Evolutionary conservation across 2,888 invertebrate genomes (phyloP).

Genomic region (Oasisia sp.): DNA sequence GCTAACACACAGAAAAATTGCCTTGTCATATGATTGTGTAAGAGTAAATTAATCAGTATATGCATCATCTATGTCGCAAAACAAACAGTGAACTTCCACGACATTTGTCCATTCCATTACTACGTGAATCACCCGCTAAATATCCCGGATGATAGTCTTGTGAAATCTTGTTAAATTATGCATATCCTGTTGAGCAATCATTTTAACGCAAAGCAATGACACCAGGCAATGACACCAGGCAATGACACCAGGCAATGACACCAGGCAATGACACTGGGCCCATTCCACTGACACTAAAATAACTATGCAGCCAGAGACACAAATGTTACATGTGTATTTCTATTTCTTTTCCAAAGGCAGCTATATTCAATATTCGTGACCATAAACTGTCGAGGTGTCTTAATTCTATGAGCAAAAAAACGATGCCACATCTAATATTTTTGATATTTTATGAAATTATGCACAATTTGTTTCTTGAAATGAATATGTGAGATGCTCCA

Average conservation of each 20-base stretch:
- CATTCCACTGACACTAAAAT: neutral
- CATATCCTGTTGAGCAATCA: neutral
- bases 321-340: no score
- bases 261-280: neutral
- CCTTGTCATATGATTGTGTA: neutral
- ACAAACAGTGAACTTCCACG: neutral
- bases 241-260: no score
- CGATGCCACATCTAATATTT: no score
- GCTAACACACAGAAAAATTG: no score
- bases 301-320: neutral
- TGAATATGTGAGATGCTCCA: no score
- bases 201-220: no score
- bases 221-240: neutral
- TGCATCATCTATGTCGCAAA: neutral
- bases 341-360: no score
- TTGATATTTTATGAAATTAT: no score
- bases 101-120: neutral
- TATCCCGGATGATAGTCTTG: neutral
- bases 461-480: no score
- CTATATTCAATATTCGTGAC: no score
- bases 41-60: neutral
- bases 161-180: neutral
- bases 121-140: neutral
- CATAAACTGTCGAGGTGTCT: no score
- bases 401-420: no score